phyloP scores from a whole-genome alignment of 2,888 invertebrate species.

The Geophilus truncorum region DNA sequence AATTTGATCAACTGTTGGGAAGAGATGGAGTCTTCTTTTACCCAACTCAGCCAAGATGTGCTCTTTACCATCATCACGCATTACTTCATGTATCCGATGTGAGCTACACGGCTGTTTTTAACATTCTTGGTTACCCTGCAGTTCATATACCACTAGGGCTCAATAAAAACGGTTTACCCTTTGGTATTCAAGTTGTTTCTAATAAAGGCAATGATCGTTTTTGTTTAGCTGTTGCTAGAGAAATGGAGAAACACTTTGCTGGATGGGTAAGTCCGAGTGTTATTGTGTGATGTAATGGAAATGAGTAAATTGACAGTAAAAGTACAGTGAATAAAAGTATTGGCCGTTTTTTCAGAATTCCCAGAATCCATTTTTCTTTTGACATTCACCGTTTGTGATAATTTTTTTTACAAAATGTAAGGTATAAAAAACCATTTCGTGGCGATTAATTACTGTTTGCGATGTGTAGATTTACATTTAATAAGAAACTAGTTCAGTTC shows the following conservation, averaged over 20 bases:
- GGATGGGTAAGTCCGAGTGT: conserved; percentile 62
- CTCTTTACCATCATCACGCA: conserved; percentile 83
- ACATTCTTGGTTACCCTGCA: conserved; percentile 78
- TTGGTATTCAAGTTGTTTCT: conserved; percentile 72
- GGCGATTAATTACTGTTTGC: no score
- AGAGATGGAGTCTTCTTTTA: conserved; percentile 78
- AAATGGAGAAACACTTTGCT: conserved; percentile 71
- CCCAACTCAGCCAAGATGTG: conserved; percentile 82
- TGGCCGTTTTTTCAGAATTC: no score
- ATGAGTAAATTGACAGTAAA: no score
- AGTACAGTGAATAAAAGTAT: no score
- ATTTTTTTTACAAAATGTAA: no score
- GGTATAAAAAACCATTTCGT: no score
- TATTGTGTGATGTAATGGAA: background rate
- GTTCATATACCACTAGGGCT: conserved; percentile 77
- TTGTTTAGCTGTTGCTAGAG: conserved; percentile 71
- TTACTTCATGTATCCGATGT: conserved; percentile 75
- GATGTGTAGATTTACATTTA: no score
- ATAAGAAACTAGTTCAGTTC: no score
- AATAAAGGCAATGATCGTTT: conserved; percentile 70
- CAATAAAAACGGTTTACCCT: conserved; percentile 62
- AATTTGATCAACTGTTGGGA: conserved; percentile 65
- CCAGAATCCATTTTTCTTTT: no score
- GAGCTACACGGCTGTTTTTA: conserved; percentile 78
- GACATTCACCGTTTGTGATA: no score